These are phyloP conservation scores for Polyodon spathula DNA, from an alignment of 2,113 vertebrate species.

Conservation along the genomic window DNA sequence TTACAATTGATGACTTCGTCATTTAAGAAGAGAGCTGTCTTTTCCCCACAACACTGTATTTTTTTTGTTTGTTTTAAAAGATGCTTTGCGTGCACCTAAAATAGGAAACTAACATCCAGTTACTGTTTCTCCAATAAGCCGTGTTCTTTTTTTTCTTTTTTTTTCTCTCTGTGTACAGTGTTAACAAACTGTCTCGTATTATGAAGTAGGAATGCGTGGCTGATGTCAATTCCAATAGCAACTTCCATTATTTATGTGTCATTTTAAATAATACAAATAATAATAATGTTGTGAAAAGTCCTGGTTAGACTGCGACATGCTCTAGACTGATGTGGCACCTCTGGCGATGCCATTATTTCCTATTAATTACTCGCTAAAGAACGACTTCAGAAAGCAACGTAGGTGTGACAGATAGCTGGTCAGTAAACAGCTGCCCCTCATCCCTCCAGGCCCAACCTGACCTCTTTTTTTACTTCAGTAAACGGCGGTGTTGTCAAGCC, in stretches of 20 bases:
- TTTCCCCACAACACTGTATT: too few species aligned
- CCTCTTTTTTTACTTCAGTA: slow-evolving; percentile 60
- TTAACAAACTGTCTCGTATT: slow-evolving; percentile 20
- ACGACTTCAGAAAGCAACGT: slow-evolving; percentile 42
- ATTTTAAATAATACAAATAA: slow-evolving; percentile 37
- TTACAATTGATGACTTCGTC: too few species aligned
- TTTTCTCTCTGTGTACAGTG: background rate
- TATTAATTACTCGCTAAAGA: slow-evolving; percentile 47
- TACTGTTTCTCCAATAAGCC: too few species aligned
- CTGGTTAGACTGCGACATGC: slow-evolving; percentile 28
- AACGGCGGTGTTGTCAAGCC: slow-evolving; percentile 51
- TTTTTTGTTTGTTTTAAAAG: too few species aligned
- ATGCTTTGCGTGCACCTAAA: too few species aligned
- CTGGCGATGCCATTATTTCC: slow-evolving; percentile 47
- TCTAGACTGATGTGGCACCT: slow-evolving; percentile 36
- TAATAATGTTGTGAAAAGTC: slow-evolving; percentile 34
- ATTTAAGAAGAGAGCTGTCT: too few species aligned
- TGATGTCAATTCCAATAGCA: slow-evolving; percentile 29
- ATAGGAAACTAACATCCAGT: too few species aligned
- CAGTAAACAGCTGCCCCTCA: slow-evolving; percentile 57
- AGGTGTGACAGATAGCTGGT: slow-evolving; percentile 56
- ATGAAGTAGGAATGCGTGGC: slow-evolving; percentile 18
- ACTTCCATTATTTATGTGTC: slow-evolving; percentile 29
- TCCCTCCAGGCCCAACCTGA: slow-evolving; percentile 50
- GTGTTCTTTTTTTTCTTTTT: too few species aligned